Evolutionary conservation across 2,888 invertebrate species (phyloP).

Genomic region (Rapana venosa): DNA sequence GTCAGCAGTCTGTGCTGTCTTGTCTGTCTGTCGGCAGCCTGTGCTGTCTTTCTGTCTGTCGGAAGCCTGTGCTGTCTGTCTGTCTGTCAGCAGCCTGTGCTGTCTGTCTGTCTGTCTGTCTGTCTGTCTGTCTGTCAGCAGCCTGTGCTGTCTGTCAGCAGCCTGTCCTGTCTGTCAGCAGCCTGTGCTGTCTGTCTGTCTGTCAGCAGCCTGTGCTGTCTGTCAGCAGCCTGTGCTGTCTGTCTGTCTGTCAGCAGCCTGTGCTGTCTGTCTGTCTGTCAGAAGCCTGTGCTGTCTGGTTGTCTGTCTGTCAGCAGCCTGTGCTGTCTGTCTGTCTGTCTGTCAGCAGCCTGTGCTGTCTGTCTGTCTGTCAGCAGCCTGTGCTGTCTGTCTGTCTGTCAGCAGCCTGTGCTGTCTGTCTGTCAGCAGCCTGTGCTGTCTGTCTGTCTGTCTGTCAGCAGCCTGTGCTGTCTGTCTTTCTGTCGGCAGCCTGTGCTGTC

Average conservation of each 20-base stretch:
- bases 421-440: not conserved
- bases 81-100: not conserved
- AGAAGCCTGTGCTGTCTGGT: no score
- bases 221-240: no score
- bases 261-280: not conserved
- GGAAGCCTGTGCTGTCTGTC: not conserved
- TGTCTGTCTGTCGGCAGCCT: not conserved
- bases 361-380: not conserved
- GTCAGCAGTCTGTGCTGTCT: not conserved
- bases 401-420: not conserved
- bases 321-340: no score
- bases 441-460: not conserved
- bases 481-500: not conserved
- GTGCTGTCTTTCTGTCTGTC: not conserved
- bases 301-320: no score
- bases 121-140: not conserved
- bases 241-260: no score
- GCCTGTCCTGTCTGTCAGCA: no score
- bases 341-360: no score
- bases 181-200: not conserved
- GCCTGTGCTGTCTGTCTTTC: not conserved
- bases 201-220: not conserved
- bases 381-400: not conserved
- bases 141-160: not conserved
- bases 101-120: not conserved